Conservation (phyloP, 2,888 invertebrate species). For the Perizoma flavofasciatum region DNA sequence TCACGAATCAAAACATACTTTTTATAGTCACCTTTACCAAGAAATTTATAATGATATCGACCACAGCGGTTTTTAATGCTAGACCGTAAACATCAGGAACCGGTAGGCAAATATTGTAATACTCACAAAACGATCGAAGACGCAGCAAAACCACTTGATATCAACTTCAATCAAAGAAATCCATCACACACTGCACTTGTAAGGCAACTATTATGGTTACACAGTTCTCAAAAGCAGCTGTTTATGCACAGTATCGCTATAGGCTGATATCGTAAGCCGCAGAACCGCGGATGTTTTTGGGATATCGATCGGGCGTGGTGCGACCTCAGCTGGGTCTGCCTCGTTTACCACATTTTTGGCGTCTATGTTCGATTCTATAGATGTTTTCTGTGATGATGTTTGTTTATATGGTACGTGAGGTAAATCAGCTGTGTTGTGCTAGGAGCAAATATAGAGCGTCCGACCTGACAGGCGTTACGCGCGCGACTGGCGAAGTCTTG, state of each 20-base stretch:
- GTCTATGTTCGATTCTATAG: constrained; percentile 35
- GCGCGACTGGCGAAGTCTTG: constrained; percentile 65
- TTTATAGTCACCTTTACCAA: constrained; percentile 5
- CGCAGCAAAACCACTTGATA: constrained; percentile 57
- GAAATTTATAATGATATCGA: constrained; percentile 27
- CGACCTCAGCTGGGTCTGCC: constrained; percentile 44
- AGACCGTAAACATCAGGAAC: constrained; percentile 40
- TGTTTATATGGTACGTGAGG: constrained; percentile 53
- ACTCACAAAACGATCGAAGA: constrained; percentile 59
- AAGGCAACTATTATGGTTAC: constrained; percentile 53
- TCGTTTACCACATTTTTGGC: constrained; percentile 37
- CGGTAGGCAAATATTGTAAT: constrained; percentile 53
- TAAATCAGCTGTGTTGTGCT: constrained; percentile 68
- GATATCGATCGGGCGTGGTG: constrained; percentile 67
- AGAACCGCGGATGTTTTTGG: constrained; percentile 58
- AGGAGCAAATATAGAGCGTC: constrained; percentile 48
- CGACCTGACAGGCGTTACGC: constrained; percentile 67
- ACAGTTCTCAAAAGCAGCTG: constrained; percentile 52
- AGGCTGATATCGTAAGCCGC: constrained; percentile 55
- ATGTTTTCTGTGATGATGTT: constrained; percentile 51
- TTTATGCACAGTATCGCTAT: constrained; percentile 70
- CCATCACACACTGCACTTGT: constrained; percentile 71
- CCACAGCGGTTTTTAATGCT: constrained; percentile 17
- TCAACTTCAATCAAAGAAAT: constrained; percentile 65
- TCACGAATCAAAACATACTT: constrained; percentile 20